Base-by-base conservation (phyloP, 2,797 vertebrate species). In the Merluccius polli region DNA sequence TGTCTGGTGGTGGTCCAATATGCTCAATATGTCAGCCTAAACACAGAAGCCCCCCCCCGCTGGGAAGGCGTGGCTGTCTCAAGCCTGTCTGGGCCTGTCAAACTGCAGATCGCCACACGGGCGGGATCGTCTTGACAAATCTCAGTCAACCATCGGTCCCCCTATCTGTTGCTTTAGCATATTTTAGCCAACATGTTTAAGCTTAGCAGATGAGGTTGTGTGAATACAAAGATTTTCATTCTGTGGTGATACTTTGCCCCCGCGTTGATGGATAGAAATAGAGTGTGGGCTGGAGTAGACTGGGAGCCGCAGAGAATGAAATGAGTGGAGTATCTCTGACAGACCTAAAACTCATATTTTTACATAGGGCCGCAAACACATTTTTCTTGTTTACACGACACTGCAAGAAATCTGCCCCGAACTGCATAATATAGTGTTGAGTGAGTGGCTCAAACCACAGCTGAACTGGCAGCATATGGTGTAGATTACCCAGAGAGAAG, bases 401-500 rank as follows among this genome's bases (percentile, higher is more conserved):
- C 75, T 79, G 71, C 72, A 52, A 36, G 52, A 73, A 32, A 21
- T 70, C 63, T 74, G 29, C 16, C 33, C 73, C 76, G 73, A 29
- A 82, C 75, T 29, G 15, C 35, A 18, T n/a, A 73, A 41, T 7
- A n/a, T 13, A 52, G 30, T 6, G 38, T 72, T 6, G 79, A 84
- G 75, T 74, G 77, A 82, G 80, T 86, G 80, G 73, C 83, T 83
- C 87, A 89, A 85, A 83, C 85, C 84, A 73, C 65, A 69, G 41
- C 79, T 83, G 83, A 84, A 87, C 78, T 73, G 75, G 75, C 73
- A 63, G 83, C 92, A 93, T 91, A 85, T 92, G 93, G 92, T 81
- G 84, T 83, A 84, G 80, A 91, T 94, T 92, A 92, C 79, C 72
- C 78, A 72, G 71, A 70, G 77, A 83, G 82, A 92, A 92, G 90